phyloP scores from a whole-genome alignment of 2,113 vertebrate genomes.

The Phylloscopus trochilus region DNA sequence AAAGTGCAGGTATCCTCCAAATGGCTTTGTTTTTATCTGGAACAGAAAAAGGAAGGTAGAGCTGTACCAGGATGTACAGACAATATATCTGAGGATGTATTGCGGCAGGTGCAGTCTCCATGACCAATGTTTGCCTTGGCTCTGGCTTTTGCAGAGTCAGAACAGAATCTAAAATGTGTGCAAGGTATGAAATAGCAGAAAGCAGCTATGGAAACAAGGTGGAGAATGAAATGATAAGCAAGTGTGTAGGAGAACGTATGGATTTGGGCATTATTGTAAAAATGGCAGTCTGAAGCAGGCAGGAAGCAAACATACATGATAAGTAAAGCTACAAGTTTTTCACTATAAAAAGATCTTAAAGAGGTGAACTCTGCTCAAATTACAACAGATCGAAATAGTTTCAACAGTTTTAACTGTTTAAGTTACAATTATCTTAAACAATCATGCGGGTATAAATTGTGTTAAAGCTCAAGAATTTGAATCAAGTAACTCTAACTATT shows the following conservation, averaged over 20 bases:
- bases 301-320: background rate
- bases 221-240: background rate
- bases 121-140: background rate
- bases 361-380: background rate
- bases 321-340: background rate
- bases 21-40: background rate
- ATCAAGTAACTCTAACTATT: background rate
- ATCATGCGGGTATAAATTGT: background rate
- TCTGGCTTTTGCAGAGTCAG: background rate
- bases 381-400: background rate
- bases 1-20: background rate
- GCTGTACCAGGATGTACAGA: background rate
- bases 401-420: background rate
- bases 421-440: background rate
- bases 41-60: background rate
- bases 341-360: background rate
- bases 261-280: background rate
- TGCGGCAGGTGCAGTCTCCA: background rate
- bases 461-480: background rate
- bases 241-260: background rate
- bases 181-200: background rate
- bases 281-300: background rate
- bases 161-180: background rate
- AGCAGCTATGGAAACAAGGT: background rate
- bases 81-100: background rate